Percentiles rank a stretch among this genome's conserved stretches.
phyloP scores from a whole-genome alignment of 2,888 invertebrate genomes.

The Lycocerus yunnanus region DNA sequence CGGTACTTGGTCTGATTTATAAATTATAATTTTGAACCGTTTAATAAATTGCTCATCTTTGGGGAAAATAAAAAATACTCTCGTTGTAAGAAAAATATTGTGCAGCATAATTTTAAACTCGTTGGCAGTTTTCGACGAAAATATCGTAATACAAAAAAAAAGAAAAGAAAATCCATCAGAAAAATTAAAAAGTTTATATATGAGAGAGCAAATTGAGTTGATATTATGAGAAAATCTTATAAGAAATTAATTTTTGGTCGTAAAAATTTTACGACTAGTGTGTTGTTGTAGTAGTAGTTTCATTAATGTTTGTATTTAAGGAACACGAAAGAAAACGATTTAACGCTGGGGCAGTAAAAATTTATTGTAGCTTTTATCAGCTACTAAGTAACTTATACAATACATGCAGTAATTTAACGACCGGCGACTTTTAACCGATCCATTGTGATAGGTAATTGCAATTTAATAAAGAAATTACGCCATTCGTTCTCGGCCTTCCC shows the following conservation, averaged over 20 bases:
- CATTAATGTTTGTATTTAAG: conserved; percentile 32
- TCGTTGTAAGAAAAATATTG: conserved; percentile 17
- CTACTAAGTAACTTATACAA: conserved; percentile 11
- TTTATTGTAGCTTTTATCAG: conserved; percentile 32
- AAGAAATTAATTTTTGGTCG: conserved; percentile 15
- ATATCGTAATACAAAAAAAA: neutral
- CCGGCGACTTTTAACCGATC: neutral
- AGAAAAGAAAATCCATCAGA: neutral
- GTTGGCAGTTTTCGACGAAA: conserved; percentile 3
- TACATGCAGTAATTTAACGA: neutral
- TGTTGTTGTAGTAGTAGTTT: conserved; percentile 24
- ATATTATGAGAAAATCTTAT: neutral
- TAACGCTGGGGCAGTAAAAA: conserved; percentile 29
- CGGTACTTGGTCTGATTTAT: conserved; percentile 24
- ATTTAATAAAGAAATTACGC: neutral
- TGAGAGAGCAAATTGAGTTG: neutral
- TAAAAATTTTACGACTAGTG: conserved; percentile 29
- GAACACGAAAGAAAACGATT: conserved; percentile 31
- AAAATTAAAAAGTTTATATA: conserved; percentile 1
- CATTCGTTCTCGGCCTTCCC: too few species aligned
- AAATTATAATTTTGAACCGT: conserved; percentile 25
- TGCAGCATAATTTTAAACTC: conserved; percentile 13
- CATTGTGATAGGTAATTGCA: neutral
- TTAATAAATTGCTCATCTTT: conserved; percentile 26
- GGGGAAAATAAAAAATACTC: conserved; percentile 21